These are phyloP conservation scores for Xenopus tropicalis DNA, from an alignment of 2,113 vertebrate species.

Conservation along the genomic window UCB_Xtro_10.0 CM004444.2:99337001-99337500, in stretches of 20 bases:
- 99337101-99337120: slow-evolving; percentile 56
- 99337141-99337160: slow-evolving; percentile 36
- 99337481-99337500: slow-evolving; percentile 92
- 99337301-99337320: slow-evolving; percentile 53
- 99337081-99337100: slow-evolving; percentile 56
- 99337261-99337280: slow-evolving; percentile 81
- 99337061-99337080: slow-evolving; percentile 66
- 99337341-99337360: slow-evolving; percentile 77
- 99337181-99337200: slow-evolving; percentile 64
- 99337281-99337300: slow-evolving; percentile 88
- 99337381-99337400: slow-evolving; percentile 83
- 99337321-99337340: slow-evolving; percentile 56
- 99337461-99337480: slow-evolving; percentile 96
- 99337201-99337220: slow-evolving; percentile 69
- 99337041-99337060: slow-evolving; percentile 65
- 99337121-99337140: slow-evolving; percentile 54
- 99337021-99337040: slow-evolving; percentile 58
- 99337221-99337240: slow-evolving; percentile 49
- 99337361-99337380: slow-evolving; percentile 82
- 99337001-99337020: slow-evolving; percentile 57
- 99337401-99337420: slow-evolving; percentile 72
- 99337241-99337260: slow-evolving; percentile 70
- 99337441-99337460: slow-evolving; percentile 78
- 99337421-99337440: slow-evolving; percentile 73
- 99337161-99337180: slow-evolving; percentile 56